These are phyloP conservation scores for Aleiodes sp. DNA, from an alignment of 1,140 invertebrate species.

Conservation along the genomic window DNA sequence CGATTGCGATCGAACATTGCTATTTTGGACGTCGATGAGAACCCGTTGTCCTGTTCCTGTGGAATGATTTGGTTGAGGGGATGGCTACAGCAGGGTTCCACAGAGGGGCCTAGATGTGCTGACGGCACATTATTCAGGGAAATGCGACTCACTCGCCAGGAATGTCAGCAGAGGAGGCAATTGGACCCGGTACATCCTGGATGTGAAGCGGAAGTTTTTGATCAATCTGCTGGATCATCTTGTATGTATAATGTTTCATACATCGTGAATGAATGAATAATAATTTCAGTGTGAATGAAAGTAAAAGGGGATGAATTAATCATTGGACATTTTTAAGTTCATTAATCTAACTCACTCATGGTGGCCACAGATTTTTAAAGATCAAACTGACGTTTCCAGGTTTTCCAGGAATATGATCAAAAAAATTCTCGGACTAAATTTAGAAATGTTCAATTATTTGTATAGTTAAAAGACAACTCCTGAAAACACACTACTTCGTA, in stretches of 20 bases:
- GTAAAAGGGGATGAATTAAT: too few relatives aligned
- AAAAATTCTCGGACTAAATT: too few relatives aligned
- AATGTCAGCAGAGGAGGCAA: constrained; percentile 70
- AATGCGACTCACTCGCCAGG: constrained; percentile 73
- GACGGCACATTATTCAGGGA: constrained; percentile 79
- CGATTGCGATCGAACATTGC: constrained; percentile 82
- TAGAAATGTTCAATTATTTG: too few relatives aligned
- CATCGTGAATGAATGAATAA: too few relatives aligned
- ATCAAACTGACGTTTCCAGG: too few relatives aligned
- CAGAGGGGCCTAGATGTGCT: constrained; percentile 77
- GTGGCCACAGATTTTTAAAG: too few relatives aligned
- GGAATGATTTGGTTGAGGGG: constrained; percentile 81
- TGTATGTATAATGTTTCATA: constrained; percentile 46
- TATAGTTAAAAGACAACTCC: too few relatives aligned
- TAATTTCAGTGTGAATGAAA: too few relatives aligned
- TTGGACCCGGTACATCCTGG: constrained; percentile 68
- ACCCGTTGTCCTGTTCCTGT: constrained; percentile 83
- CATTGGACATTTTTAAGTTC: too few relatives aligned
- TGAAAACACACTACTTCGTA: too few relatives aligned
- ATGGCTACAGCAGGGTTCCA: constrained; percentile 79
- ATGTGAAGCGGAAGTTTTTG: constrained; percentile 73
- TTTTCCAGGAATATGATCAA: too few relatives aligned
- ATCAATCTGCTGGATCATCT: constrained; percentile 58
- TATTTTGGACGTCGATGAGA: constrained; percentile 85
- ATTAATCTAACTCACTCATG: too few relatives aligned